phyloP scores from a whole-genome alignment of 2,797 vertebrate genomes.

The Chaenodraco wilsoni region DNA sequence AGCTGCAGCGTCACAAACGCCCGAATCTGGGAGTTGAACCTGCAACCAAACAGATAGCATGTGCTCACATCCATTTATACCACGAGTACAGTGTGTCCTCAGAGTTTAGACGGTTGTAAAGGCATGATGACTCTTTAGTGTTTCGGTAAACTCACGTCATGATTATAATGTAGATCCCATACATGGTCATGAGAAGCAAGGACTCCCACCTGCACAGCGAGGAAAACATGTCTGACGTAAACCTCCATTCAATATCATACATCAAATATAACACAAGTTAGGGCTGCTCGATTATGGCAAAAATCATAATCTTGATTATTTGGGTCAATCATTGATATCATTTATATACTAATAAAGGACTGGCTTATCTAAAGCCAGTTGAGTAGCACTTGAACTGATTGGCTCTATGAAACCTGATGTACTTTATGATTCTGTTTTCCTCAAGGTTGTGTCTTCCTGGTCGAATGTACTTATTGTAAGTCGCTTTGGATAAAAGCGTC shows the following conservation, averaged over 20 bases:
- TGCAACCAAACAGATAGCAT: conserved; percentile 42
- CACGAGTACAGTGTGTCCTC: neutral
- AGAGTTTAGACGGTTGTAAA: neutral
- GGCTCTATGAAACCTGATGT: too few species aligned
- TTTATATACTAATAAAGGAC: too few species aligned
- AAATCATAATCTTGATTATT: too few species aligned
- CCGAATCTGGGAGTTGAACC: conserved; percentile 82
- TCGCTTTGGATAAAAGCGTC: too few species aligned
- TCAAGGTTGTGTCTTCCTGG: too few species aligned
- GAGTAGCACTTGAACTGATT: too few species aligned
- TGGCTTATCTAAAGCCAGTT: too few species aligned
- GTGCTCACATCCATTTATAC: neutral
- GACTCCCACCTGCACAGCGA: conserved; percentile 84
- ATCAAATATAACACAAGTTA: neutral
- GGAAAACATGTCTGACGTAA: neutral
- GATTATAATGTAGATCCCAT: conserved; percentile 85
- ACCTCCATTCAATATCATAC: neutral
- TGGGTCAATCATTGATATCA: too few species aligned
- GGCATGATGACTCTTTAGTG: neutral
- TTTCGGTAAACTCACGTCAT: conserved; percentile 82
- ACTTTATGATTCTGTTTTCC: too few species aligned
- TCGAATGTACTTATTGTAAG: too few species aligned
- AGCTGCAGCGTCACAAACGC: conserved; percentile 70
- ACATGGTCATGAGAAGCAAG: conserved; percentile 83
- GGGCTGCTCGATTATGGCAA: too few species aligned